A percentile compares a stretch with the other conserved stretches of the same genome.
Conservation (phyloP, 2,888 invertebrate genomes). For the Philaethria dido region DNA sequence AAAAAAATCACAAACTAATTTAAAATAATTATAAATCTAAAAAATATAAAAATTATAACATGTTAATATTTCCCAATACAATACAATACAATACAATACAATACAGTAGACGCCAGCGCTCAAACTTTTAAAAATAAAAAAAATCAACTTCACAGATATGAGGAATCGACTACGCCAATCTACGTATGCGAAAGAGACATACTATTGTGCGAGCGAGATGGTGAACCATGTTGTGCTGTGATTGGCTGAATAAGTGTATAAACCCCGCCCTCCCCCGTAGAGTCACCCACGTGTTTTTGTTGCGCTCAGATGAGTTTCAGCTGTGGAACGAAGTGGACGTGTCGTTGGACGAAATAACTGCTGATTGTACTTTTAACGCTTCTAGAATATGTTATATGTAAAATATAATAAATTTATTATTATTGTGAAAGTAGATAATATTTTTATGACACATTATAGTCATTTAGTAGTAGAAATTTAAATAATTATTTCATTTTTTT, state of each 20-base stretch:
- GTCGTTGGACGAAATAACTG: constrained; percentile 47
- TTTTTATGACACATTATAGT: too few species aligned
- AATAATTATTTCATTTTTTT: too few species aligned
- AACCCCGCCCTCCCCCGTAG: constrained; percentile 58
- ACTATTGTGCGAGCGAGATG: constrained; percentile 49
- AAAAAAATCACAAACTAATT: background rate
- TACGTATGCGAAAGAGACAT: constrained; percentile 62
- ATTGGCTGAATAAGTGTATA: constrained; percentile 52
- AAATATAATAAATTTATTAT: too few species aligned
- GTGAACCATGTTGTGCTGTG: constrained; percentile 23
- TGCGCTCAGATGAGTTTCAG: constrained; percentile 62
- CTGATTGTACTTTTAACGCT: constrained; percentile 40
- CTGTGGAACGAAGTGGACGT: constrained; percentile 54
- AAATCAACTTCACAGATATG: constrained; percentile 68
- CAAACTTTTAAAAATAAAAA: constrained; percentile 72
- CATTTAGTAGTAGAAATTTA: too few species aligned
- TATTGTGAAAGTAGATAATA: too few species aligned
- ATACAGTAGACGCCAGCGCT: constrained; percentile 43
- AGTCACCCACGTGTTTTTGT: constrained; percentile 71
- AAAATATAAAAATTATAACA: constrained; percentile 37
- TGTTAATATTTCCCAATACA: constrained; percentile 37
- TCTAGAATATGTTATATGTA: background rate
- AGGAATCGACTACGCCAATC: constrained; percentile 70
- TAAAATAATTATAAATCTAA: constrained; percentile 15
- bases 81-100: constrained; percentile 37